phyloP scores from a whole-genome alignment of 2,113 vertebrate genomes.

The Trachemys scripta region DNA sequence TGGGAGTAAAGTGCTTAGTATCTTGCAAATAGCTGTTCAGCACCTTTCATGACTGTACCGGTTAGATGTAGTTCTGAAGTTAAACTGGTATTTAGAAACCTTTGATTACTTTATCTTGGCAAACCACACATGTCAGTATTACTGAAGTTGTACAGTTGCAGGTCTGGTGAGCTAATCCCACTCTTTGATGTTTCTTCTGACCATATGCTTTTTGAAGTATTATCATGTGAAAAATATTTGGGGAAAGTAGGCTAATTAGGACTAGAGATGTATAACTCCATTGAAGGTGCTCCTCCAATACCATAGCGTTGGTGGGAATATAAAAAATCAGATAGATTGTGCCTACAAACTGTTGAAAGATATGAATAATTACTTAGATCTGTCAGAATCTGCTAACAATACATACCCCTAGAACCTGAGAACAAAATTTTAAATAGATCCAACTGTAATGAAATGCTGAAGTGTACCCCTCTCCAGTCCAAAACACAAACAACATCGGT shows the following conservation, averaged over 20 bases:
- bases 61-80: neutral
- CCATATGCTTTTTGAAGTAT: neutral
- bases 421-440: fast-evolving
- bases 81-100: neutral
- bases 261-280: neutral
- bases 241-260: neutral
- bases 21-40: neutral
- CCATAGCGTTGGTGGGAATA: neutral
- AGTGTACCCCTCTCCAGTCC: fast-evolving
- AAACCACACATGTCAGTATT: fast-evolving
- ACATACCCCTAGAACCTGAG: fast-evolving
- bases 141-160: neutral
- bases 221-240: neutral
- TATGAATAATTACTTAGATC: neutral
- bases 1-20: neutral
- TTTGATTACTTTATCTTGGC: neutral
- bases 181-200: neutral
- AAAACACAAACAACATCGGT: fast-evolving
- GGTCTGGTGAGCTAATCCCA: neutral
- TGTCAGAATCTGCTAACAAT: neutral
- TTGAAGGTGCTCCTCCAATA: neutral
- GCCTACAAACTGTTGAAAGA: neutral
- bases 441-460: neutral
- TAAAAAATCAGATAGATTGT: neutral
- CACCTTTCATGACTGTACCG: neutral